Percentiles rank a stretch among this genome's conserved stretches.
phyloP scores from a whole-genome alignment of 2,888 invertebrate species.

The Amphipyra berbera region DNA sequence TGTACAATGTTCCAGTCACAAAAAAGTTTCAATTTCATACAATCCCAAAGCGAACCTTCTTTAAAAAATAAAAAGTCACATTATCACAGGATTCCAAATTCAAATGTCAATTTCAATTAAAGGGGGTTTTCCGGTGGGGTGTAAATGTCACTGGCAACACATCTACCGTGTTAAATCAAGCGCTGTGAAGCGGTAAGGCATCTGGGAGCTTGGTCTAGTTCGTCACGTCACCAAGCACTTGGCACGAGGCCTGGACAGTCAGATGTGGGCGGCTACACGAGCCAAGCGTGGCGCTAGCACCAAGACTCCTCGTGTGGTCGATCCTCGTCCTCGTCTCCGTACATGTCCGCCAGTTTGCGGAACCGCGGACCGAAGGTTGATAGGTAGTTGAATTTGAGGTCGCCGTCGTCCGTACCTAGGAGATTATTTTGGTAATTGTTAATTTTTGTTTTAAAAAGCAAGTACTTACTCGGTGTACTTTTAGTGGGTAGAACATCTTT shows the following conservation, averaged over 20 bases:
- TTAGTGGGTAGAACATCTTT: no score
- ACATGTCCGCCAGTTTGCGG: constrained; percentile 98
- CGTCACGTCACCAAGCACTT: constrained; percentile 51
- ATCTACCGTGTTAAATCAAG: constrained; percentile 47
- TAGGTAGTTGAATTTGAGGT: constrained; percentile 97
- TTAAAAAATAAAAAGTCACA: constrained; percentile 28
- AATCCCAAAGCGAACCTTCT: constrained; percentile 45
- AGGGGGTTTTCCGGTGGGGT: constrained; percentile 48
- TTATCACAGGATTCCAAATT: constrained; percentile 46
- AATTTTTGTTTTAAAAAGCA: background rate
- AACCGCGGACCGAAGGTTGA: constrained; percentile 99
- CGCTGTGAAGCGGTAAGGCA: constrained; percentile 78
- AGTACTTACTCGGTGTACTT: no score
- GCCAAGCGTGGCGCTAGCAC: constrained; percentile 92
- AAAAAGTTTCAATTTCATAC: constrained; percentile 23
- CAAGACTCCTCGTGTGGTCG: constrained; percentile 95
- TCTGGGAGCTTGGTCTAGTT: constrained; percentile 67
- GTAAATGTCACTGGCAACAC: constrained; percentile 51
- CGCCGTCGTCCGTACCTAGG: constrained; percentile 96
- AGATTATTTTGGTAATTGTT: constrained; percentile 6
- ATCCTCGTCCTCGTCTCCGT: constrained; percentile 97
- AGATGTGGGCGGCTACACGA: constrained; percentile 79
- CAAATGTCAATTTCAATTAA: constrained; percentile 49
- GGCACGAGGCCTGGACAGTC: constrained; percentile 55
- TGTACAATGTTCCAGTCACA: constrained; percentile 23